phyloP scores from a whole-genome alignment of 2,797 vertebrate species.

The Okamejei kenojei region DNA sequence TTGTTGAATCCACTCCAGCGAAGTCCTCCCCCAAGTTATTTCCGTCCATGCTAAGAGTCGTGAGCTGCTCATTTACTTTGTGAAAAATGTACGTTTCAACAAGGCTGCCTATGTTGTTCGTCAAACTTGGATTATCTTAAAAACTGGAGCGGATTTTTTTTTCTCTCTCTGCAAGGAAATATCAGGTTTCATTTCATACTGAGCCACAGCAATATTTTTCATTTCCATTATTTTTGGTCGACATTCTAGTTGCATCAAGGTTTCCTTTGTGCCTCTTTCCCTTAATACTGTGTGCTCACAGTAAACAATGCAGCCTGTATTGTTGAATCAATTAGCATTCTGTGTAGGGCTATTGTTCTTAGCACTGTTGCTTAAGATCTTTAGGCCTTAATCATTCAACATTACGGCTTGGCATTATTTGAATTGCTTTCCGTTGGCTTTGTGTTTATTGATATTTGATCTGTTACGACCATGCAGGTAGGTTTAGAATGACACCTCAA shows the following conservation, averaged over 20 bases:
- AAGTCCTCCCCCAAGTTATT: neutral
- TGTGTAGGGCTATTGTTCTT: slow-evolving; percentile 24
- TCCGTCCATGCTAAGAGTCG: neutral
- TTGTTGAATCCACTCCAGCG: no score
- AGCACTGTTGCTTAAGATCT: slow-evolving; percentile 18
- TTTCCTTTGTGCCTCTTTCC: neutral
- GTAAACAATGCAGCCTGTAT: slow-evolving; percentile 19
- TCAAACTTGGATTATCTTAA: slow-evolving; percentile 6
- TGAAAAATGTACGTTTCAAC: slow-evolving; percentile 19
- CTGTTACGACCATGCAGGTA: neutral
- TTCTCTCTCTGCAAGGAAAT: neutral
- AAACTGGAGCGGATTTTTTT: slow-evolving; percentile 14
- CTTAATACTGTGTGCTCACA: slow-evolving; percentile 1
- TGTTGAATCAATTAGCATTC: slow-evolving; percentile 28
- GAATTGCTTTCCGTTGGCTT: slow-evolving; percentile 24
- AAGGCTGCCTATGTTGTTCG: neutral
- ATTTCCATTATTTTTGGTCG: neutral
- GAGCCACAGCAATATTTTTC: neutral
- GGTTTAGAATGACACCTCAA: neutral
- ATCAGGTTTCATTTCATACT: slow-evolving; percentile 19
- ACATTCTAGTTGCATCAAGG: neutral
- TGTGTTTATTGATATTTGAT: slow-evolving; percentile 27
- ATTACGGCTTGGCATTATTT: slow-evolving; percentile 13
- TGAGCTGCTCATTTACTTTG: neutral
- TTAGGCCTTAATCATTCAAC: slow-evolving; percentile 24